Conservation (phyloP, 2,888 invertebrate species). For the Calameuta idolon region DNA sequence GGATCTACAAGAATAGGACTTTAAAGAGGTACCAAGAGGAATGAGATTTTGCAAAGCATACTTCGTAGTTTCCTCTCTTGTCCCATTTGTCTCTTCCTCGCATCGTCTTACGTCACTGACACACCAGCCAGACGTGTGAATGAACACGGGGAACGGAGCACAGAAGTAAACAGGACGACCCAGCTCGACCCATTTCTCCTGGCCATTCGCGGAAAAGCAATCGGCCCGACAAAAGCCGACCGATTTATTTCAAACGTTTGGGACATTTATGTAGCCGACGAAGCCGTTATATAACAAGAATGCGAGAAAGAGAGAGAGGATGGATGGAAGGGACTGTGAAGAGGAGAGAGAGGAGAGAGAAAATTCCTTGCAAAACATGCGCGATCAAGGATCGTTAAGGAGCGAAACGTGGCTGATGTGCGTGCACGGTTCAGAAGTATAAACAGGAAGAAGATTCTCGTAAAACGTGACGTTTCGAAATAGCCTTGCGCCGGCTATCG, state of each 20-base stretch:
- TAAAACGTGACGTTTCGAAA: slow-evolving; percentile 23
- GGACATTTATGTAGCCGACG: not conserved
- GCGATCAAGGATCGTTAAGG: not conserved
- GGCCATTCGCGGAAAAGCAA: slow-evolving; percentile 32
- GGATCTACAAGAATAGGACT: not conserved
- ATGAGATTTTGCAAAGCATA: not conserved
- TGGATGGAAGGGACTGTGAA: not conserved
- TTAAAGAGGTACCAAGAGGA: not conserved
- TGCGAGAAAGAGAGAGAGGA: not conserved
- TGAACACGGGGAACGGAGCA: not conserved
- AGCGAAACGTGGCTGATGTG: not conserved
- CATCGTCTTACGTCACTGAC: not conserved
- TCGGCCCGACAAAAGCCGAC: slow-evolving; percentile 36
- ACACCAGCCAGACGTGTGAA: not conserved
- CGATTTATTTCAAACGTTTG: slow-evolving; percentile 23
- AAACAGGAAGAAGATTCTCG: slow-evolving; percentile 33
- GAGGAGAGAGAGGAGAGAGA: not conserved
- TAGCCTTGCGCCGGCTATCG: not conserved
- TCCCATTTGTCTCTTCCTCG: not conserved
- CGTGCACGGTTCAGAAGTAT: not conserved
- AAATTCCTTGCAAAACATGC: not conserved
- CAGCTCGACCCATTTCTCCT: slow-evolving; percentile 38
- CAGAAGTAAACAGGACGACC: not conserved
- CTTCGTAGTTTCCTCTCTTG: not conserved
- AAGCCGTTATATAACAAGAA: not conserved